Evolutionary conservation across 2,888 invertebrate genomes (phyloP), one percentile per base, ranked within the genome.

Genomic region (Pollenia amentaria): DNA sequence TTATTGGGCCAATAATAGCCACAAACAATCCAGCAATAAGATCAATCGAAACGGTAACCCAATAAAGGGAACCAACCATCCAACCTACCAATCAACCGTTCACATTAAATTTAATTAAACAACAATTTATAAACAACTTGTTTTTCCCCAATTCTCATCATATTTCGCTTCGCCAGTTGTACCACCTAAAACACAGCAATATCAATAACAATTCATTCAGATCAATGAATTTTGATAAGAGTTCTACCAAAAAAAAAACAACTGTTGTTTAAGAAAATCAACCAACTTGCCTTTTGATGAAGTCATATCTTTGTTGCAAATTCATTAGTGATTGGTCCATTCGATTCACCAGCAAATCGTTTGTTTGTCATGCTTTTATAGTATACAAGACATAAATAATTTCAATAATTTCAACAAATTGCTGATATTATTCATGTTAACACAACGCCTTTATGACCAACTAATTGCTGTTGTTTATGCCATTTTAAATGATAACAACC

Each of bases 381-480:
- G 29, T 29, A 29, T 29, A 29, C 29, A 29, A 29, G 29, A 44
- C 46, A 65, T 44, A 40, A 44, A 60, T 70, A 70, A 86, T 86
- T 83, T 83, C 44, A 69, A 57, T 29, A 29, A 29, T 80, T 76
- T 87, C 18, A 55, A 67, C 80, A 76, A 86, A 87, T 86, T 86
- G 70, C 79, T 72, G 64, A 76, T 76, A 79, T 80, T 80, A 76
- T 79, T 83, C 64, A 75, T 79, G 78, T 87, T 83, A 87, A 80
- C 86, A 80, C 79, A 83, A 83, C 86, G 83, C 86, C 86, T 84
- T 83, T 87, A 87, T 80, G 51, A 21, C 42, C 65, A 80, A 67
- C 51, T 87, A 84, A 84, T 87, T 78, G 73, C 21, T 67, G 38
- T 70, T 83, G 67, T 70, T 84, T 83, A 83, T 76, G 83, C 70